A percentile compares a stretch with the other conserved stretches of the same genome.
These are phyloP conservation scores for Stylophora pistillata DNA, from an alignment of 64 coral and sea anemone genomes.

Conservation along the genomic window DNA sequence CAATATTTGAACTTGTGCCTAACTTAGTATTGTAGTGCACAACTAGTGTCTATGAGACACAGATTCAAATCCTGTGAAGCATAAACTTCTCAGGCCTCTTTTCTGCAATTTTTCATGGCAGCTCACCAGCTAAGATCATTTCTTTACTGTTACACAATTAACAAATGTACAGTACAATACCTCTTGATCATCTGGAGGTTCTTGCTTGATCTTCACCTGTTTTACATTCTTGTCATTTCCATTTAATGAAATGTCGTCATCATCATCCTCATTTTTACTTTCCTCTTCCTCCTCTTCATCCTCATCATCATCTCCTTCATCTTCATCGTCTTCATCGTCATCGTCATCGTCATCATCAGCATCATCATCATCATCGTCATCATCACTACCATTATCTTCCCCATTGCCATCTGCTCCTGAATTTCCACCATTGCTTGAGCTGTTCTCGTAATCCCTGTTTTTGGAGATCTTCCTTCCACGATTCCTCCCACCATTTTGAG, in stretches of 20 bases:
- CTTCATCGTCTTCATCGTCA: conserved; percentile 68
- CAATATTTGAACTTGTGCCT: too few relatives aligned
- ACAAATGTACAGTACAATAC: neutral
- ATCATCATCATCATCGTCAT: conserved; percentile 72
- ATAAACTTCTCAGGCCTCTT: too few relatives aligned
- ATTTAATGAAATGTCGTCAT: conserved; percentile 36
- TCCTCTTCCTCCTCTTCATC: conserved; percentile 61
- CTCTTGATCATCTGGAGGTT: conserved; percentile 23
- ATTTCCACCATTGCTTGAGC: conserved; percentile 69
- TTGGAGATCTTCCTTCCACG: conserved; percentile 49
- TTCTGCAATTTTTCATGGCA: too few relatives aligned
- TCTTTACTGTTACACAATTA: too few relatives aligned
- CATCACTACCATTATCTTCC: conserved; percentile 64
- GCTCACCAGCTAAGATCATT: too few relatives aligned
- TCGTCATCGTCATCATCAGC: conserved; percentile 57
- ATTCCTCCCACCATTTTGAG: conserved; percentile 47
- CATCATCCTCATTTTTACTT: conserved; percentile 63
- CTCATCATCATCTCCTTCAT: conserved; percentile 56
- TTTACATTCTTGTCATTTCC: conserved; percentile 48
- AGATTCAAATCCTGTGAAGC: too few relatives aligned
- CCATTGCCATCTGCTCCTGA: conserved; percentile 75
- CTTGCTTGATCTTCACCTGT: conserved; percentile 12
- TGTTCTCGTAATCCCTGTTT: conserved; percentile 59
- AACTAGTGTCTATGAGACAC: too few relatives aligned
- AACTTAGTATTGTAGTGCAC: too few relatives aligned